These are phyloP conservation scores for Dicrostonyx torquatus DNA, from an alignment of 2,797 vertebrate genomes.

Conservation along the genomic window DNA sequence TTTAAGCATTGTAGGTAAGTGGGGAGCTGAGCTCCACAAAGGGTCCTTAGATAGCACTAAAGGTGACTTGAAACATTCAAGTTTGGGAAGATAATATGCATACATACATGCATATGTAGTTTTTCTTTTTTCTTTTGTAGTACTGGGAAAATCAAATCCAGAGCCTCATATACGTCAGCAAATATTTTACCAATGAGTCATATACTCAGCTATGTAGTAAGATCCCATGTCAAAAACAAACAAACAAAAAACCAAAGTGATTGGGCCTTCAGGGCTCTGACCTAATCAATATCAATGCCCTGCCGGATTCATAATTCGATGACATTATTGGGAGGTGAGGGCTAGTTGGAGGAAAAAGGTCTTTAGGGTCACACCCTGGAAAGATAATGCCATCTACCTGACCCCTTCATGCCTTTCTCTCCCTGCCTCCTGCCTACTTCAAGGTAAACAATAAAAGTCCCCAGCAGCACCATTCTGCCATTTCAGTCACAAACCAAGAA, in stretches of 20 bases:
- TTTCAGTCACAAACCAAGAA: not conserved
- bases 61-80: constrained; percentile 24
- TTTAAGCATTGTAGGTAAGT: not conserved
- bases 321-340: not conserved
- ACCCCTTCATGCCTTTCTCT: not conserved
- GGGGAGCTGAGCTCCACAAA: not conserved
- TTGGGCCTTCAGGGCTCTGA: not conserved
- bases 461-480: not conserved
- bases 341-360: not conserved
- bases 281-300: too few species aligned
- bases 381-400: not conserved
- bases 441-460: not conserved
- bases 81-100: constrained; percentile 8
- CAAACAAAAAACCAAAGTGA: not conserved
- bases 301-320: not conserved
- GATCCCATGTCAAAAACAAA: not conserved
- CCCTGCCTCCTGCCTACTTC: not conserved
- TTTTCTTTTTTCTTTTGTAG: not conserved
- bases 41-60: not conserved
- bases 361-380: not conserved
- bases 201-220: not conserved
- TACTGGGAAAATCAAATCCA: not conserved
- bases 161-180: not conserved
- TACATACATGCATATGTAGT: not conserved
- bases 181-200: not conserved